Evolutionary conservation across 2,888 invertebrate species (phyloP).

Genomic region (Ornithoptera priamus): DNA sequence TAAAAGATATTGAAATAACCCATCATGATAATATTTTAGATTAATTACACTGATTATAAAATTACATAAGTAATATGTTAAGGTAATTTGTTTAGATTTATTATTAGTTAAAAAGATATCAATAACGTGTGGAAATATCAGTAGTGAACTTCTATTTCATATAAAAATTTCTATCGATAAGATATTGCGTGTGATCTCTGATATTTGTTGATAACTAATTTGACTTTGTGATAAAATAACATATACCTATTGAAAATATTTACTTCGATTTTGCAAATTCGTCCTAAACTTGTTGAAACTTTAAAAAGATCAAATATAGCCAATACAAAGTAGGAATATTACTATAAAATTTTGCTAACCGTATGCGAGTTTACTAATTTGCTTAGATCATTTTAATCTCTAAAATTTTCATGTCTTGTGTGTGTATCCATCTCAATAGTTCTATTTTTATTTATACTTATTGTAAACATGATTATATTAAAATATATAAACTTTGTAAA

Average conservation of each 20-base stretch:
- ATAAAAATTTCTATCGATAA: constrained; percentile 23
- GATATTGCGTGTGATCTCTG: constrained; percentile 13
- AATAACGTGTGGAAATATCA: constrained; percentile 13
- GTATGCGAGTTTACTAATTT: no score
- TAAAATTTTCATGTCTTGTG: no score
- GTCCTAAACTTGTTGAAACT: neutral
- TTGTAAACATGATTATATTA: no score
- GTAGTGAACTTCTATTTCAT: constrained; percentile 3
- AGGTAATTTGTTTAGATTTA: constrained; percentile 6
- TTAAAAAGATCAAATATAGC: neutral
- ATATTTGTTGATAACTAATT: neutral
- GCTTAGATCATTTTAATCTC: no score
- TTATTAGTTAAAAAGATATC: neutral
- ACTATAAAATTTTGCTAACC: no score
- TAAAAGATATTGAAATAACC: constrained; percentile 10
- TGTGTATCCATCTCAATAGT: no score
- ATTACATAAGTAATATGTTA: constrained; percentile 11
- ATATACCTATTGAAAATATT: neutral
- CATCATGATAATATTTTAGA: constrained; percentile 13
- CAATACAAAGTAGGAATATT: neutral
- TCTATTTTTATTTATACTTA: no score
- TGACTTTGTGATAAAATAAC: neutral
- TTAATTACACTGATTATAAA: constrained; percentile 23
- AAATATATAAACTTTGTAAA: no score
- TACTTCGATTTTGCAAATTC: neutral